Percentiles rank a stretch among this genome's conserved stretches.
Evolutionary conservation across 2,797 vertebrate genomes (phyloP).

Genomic region (Streptopelia turtur): DNA sequence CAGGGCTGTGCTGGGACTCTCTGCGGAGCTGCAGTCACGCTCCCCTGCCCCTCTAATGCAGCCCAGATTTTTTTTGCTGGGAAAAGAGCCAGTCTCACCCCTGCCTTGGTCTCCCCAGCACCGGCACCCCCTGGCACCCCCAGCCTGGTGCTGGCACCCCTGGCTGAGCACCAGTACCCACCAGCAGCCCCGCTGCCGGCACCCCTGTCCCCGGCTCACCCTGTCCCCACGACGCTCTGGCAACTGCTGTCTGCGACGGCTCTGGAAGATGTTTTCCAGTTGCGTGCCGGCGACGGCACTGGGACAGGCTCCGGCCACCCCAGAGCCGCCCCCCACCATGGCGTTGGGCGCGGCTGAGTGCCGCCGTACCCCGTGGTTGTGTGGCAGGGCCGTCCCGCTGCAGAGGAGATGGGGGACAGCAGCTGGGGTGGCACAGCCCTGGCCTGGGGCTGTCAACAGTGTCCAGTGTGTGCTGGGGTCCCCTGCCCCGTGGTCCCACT

Average conservation of each 20-base stretch:
- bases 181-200: rapidly evolving
- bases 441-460: background rate
- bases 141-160: background rate
- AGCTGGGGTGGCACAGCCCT: background rate
- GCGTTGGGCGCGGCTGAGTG: background rate
- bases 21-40: background rate
- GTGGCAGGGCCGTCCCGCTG: background rate
- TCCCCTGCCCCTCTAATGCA: slow-evolving; percentile 1
- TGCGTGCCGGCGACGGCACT: background rate
- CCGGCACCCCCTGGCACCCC: background rate
- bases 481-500: rapidly evolving
- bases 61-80: background rate
- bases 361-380: background rate
- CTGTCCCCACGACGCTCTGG: background rate
- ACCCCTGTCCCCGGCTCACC: slow-evolving; percentile 11
- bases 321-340: slow-evolving; percentile 18
- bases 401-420: background rate
- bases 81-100: background rate
- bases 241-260: background rate
- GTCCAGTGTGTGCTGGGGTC: rapidly evolving
- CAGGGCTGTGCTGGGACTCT: background rate
- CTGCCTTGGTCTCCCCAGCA: rapidly evolving
- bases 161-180: no score
- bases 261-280: background rate
- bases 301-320: slow-evolving; percentile 38